Conservation (phyloP, 1,140 invertebrate species). For the Oryctes rhinoceros region DNA sequence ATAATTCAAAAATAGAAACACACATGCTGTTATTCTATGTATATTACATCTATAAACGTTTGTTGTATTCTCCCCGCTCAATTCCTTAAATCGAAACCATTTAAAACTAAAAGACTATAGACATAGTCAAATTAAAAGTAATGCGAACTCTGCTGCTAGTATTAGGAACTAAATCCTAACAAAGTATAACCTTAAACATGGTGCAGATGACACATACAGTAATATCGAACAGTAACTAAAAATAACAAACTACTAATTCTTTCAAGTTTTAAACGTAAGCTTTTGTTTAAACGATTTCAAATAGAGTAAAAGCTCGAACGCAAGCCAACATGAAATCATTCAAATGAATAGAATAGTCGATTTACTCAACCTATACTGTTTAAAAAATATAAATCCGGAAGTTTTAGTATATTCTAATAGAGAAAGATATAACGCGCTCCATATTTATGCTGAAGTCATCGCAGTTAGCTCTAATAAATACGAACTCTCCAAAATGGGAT, state of each 20-base stretch:
- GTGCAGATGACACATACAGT: conserved; percentile 3
- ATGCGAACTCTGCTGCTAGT: neutral
- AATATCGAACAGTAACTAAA: neutral
- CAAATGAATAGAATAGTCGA: no score
- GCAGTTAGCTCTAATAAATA: no score
- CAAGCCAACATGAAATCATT: no score
- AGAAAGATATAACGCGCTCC: no score
- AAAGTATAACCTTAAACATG: neutral
- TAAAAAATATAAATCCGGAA: no score
- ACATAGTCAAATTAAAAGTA: neutral
- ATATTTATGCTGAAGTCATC: no score
- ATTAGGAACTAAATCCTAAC: neutral
- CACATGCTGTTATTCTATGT: neutral
- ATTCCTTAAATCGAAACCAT: neutral
- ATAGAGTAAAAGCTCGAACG: no score
- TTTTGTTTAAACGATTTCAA: neutral
- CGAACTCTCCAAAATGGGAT: no score
- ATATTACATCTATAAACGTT: neutral
- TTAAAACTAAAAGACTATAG: neutral
- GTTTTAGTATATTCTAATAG: no score
- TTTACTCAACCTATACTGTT: no score
- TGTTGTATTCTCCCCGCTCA: neutral
- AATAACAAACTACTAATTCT: no score
- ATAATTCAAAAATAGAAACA: conserved; percentile 29
- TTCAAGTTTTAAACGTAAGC: neutral